A percentile compares a stretch with the other conserved stretches of the same genome.
phyloP scores from a whole-genome alignment of 2,888 invertebrate genomes.

The Glaucopsyche alexis region DNA sequence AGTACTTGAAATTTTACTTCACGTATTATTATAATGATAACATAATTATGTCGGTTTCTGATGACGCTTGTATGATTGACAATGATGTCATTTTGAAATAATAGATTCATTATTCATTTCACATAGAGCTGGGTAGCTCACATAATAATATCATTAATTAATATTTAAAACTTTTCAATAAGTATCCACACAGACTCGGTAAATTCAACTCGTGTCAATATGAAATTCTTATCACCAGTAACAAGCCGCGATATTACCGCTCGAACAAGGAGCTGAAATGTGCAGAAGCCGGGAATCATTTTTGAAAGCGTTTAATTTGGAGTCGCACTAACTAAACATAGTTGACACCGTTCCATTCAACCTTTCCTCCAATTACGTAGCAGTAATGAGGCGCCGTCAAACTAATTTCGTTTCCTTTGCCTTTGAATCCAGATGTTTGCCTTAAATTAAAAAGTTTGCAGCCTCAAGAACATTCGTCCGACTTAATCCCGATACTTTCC shows the following conservation, averaged over 20 bases:
- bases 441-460: constrained; percentile 69
- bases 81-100: no score
- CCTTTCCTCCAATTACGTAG: constrained; percentile 52
- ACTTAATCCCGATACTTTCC: constrained; percentile 57
- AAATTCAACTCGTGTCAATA: no score
- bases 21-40: no score
- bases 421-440: constrained; percentile 64
- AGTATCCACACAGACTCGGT: no score
- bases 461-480: constrained; percentile 50
- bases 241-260: background rate
- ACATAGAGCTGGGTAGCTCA: no score
- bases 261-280: background rate
- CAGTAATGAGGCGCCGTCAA: constrained; percentile 62
- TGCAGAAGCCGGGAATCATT: background rate
- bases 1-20: no score
- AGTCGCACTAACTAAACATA: constrained; percentile 36
- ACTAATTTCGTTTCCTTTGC: constrained; percentile 64
- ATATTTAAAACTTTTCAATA: no score
- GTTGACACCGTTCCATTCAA: constrained; percentile 43
- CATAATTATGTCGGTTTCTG: no score
- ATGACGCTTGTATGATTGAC: no score
- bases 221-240: no score
- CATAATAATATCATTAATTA: no score
- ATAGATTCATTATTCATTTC: no score
- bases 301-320: constrained; percentile 22